phyloP scores from a whole-genome alignment of 2,113 vertebrate genomes.

The Tenebrosternarchus preto region DNA sequence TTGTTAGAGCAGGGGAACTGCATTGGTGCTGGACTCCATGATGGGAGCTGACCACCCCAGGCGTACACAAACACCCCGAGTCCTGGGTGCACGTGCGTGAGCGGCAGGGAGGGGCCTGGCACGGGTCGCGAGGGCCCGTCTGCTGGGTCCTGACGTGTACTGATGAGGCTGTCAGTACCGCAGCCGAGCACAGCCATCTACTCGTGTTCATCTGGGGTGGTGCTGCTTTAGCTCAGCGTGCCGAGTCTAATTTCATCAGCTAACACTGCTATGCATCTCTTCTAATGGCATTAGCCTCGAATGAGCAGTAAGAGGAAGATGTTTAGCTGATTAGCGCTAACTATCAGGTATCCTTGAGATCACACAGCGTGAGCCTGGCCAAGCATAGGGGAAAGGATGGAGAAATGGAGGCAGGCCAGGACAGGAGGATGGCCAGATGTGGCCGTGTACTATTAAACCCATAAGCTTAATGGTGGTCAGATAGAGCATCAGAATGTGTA shows the following conservation, averaged over 20 bases:
- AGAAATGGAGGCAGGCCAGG: slow-evolving; percentile 36
- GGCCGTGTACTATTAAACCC: not conserved
- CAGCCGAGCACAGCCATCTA: slow-evolving; percentile 67
- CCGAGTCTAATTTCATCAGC: slow-evolving; percentile 68
- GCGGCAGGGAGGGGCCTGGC: slow-evolving; percentile 52
- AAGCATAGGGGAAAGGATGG: slow-evolving; percentile 43
- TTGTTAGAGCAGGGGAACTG: no score
- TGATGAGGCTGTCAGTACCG: slow-evolving; percentile 67
- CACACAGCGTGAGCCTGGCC: slow-evolving; percentile 35
- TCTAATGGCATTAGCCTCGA: slow-evolving; percentile 71
- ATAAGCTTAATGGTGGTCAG: slow-evolving; percentile 18
- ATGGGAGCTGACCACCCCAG: no score
- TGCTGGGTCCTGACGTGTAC: slow-evolving; percentile 65
- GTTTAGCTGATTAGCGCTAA: slow-evolving; percentile 64
- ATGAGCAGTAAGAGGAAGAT: slow-evolving; percentile 68
- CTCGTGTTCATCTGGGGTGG: slow-evolving; percentile 60
- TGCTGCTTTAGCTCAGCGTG: slow-evolving; percentile 64
- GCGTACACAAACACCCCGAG: no score
- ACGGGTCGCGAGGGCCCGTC: slow-evolving; percentile 56
- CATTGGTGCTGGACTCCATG: no score
- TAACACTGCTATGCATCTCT: slow-evolving; percentile 70
- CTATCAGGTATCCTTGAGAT: slow-evolving; percentile 53
- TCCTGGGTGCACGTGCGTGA: not conserved
- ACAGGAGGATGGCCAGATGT: not conserved
- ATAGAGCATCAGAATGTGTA: slow-evolving; percentile 38